phyloP scores from a whole-genome alignment of 1,140 invertebrate species.

The Nautilus pompilius region DNA sequence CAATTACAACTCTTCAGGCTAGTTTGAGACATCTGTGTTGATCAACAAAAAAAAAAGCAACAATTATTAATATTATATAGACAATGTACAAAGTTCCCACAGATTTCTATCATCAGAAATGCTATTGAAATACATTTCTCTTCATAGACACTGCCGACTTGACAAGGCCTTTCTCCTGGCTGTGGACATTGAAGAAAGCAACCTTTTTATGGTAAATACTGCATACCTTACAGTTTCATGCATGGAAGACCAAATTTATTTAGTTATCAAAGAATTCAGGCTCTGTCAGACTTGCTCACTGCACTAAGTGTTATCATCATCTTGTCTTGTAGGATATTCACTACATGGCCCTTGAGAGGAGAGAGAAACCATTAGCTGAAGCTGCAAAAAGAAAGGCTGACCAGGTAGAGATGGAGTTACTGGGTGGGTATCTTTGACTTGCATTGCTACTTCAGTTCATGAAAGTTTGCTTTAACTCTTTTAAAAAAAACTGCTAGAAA shows the following conservation, averaged over 20 bases:
- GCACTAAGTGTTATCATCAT: too few species aligned
- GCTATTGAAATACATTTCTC: not conserved
- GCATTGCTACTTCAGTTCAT: not conserved
- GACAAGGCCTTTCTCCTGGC: slow-evolving; percentile 83
- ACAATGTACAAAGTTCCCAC: not conserved
- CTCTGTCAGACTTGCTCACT: too few species aligned
- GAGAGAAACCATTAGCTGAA: slow-evolving; percentile 68
- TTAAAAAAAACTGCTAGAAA: not conserved
- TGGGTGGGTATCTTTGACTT: slow-evolving; percentile 19
- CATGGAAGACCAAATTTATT: too few species aligned
- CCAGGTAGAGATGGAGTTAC: slow-evolving; percentile 55
- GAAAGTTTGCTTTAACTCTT: not conserved
- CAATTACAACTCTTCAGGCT: too few species aligned
- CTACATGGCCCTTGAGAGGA: slow-evolving; percentile 70
- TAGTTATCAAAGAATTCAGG: too few species aligned
- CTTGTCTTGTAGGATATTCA: slow-evolving; percentile 71
- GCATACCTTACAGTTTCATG: too few species aligned
- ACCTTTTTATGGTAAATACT: slow-evolving; percentile 56
- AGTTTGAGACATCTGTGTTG: too few species aligned
- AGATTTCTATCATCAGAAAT: not conserved
- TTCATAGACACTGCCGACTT: slow-evolving; percentile 69
- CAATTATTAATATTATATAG: not conserved
- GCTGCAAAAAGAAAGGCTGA: slow-evolving; percentile 74
- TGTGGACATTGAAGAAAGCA: slow-evolving; percentile 67
- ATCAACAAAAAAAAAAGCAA: not conserved